phyloP scores from a whole-genome alignment of 2,888 invertebrate species.

The Ophion ventricosus region DNA sequence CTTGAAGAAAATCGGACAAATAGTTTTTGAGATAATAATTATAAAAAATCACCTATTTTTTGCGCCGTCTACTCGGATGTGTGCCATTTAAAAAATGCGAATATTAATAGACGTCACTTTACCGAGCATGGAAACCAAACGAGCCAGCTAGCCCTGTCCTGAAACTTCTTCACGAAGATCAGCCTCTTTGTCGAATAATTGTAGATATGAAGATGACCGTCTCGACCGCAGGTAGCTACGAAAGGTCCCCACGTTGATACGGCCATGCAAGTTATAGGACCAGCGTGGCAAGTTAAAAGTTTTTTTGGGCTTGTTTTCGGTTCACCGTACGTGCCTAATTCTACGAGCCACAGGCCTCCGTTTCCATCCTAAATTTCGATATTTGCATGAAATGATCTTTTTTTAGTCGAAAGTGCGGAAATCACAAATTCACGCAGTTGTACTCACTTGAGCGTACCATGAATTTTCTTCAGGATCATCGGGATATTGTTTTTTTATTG shows the following conservation, averaged over 20 bases:
- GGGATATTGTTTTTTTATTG: conserved; percentile 84
- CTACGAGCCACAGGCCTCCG: conserved; percentile 92
- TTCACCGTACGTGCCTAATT: conserved; percentile 85
- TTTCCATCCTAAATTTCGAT: conserved; percentile 88
- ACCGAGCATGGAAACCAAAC: conserved; percentile 90
- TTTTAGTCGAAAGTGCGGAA: background rate
- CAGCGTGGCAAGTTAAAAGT: conserved; percentile 90
- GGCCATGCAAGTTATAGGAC: conserved; percentile 88
- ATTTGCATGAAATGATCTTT: background rate
- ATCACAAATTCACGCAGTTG: background rate
- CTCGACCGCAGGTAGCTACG: conserved; percentile 89
- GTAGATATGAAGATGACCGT: conserved; percentile 90
- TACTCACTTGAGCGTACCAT: conserved; percentile 92
- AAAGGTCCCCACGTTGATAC: conserved; percentile 89
- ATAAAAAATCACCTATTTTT: too few species aligned
- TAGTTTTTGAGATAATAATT: too few species aligned
- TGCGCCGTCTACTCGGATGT: too few species aligned
- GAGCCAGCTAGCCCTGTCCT: conserved; percentile 84
- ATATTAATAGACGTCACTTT: conserved; percentile 68
- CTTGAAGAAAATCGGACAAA: too few species aligned
- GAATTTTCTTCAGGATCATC: conserved; percentile 80
- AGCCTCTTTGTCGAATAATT: conserved; percentile 87
- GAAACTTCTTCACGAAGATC: conserved; percentile 87
- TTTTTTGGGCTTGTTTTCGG: conserved; percentile 77
- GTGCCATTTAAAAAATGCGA: background rate